phyloP scores from a whole-genome alignment of 2,113 vertebrate species.

The Isurus oxyrinchus region DNA sequence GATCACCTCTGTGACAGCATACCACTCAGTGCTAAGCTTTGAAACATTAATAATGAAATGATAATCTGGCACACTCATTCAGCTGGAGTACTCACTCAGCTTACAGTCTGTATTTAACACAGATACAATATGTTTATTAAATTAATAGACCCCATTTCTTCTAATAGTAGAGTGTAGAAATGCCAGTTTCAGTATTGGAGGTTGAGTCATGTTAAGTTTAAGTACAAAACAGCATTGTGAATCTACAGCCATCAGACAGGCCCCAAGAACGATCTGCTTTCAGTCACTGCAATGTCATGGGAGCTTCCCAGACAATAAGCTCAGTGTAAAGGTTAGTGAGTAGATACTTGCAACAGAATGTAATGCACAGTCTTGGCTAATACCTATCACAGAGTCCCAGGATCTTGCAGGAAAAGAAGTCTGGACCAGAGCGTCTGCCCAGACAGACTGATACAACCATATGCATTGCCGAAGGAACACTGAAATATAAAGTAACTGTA shows the following conservation, averaged over 20 bases:
- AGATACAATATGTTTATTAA: background rate
- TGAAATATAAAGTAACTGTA: background rate
- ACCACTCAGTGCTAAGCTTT: slow-evolving; percentile 2
- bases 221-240: slow-evolving; percentile 28
- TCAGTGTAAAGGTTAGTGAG: slow-evolving; percentile 2
- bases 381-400: slow-evolving; percentile 18
- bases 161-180: background rate
- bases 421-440: background rate
- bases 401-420: background rate
- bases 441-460: slow-evolving; percentile 10
- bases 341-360: slow-evolving; percentile 5
- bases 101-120: background rate
- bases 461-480: background rate
- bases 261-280: slow-evolving; percentile 19
- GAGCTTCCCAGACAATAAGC: slow-evolving; percentile 21
- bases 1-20: background rate
- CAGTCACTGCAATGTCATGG: slow-evolving; percentile 27
- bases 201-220: background rate
- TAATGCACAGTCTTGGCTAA: slow-evolving; percentile 4
- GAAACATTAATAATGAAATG: background rate
- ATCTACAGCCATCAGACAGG: background rate
- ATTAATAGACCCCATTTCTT: background rate
- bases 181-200: background rate
- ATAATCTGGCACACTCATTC: background rate
- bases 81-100: background rate